Evolutionary conservation across 92 coral and sea anemone genomes (phyloP).

Genomic region (Zoanthus gigantus): DNA sequence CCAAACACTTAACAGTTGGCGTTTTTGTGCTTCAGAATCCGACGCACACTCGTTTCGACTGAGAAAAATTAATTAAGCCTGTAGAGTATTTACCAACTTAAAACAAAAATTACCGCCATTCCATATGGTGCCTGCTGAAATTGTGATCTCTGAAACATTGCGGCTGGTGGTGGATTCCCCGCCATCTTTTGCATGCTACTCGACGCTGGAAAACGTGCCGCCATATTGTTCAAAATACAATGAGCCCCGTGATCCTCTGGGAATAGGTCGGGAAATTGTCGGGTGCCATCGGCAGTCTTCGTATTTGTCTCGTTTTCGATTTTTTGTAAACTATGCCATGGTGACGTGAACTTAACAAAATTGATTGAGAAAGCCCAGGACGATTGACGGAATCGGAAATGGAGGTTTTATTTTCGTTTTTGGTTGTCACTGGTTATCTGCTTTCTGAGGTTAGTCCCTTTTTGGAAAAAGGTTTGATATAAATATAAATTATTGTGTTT

Average conservation of each 20-base stretch:
- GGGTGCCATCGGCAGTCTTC: slow-evolving; percentile 32
- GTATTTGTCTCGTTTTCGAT: background rate
- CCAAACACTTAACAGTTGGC: no score
- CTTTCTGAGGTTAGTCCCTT: slow-evolving; percentile 13
- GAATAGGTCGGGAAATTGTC: slow-evolving; percentile 2
- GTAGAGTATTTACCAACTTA: no score
- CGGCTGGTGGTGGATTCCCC: slow-evolving; percentile 85
- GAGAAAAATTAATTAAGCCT: no score
- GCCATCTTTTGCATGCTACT: slow-evolving; percentile 94
- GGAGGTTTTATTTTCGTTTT: background rate
- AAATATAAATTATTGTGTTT: no score
- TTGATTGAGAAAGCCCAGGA: background rate
- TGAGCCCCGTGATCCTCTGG: slow-evolving; percentile 69
- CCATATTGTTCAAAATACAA: slow-evolving; percentile 80
- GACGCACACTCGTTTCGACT: no score
- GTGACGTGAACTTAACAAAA: background rate
- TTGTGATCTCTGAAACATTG: slow-evolving; percentile 87
- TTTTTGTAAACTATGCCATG: background rate
- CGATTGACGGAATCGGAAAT: background rate
- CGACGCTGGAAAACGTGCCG: slow-evolving; percentile 94
- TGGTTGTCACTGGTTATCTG: slow-evolving; percentile 2
- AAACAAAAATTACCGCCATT: slow-evolving; percentile 62
- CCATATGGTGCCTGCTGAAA: slow-evolving; percentile 86
- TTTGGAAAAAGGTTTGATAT: no score
- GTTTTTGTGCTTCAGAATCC: no score